Conservation (phyloP, 2,888 invertebrate genomes). For the Eilema sororculum region DNA sequence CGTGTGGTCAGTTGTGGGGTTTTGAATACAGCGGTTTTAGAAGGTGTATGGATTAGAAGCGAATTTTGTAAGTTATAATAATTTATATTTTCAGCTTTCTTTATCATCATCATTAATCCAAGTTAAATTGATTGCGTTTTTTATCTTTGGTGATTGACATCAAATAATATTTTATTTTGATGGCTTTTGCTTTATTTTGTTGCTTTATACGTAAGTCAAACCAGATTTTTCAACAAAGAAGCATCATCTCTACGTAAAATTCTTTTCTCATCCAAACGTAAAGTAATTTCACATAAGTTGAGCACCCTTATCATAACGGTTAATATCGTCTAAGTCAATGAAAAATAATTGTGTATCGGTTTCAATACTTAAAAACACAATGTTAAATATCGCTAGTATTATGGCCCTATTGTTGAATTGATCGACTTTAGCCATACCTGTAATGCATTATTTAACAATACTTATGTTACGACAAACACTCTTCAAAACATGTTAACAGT, state of each 20-base stretch:
- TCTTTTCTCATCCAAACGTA: too few relatives aligned
- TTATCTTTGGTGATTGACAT: too few relatives aligned
- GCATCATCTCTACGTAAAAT: too few relatives aligned
- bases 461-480: slow-evolving; percentile 20
- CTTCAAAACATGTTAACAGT: not conserved
- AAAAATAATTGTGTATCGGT: not conserved
- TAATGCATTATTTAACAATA: slow-evolving; percentile 47
- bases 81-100: not conserved
- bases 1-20: slow-evolving; percentile 67
- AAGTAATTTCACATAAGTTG: too few relatives aligned
- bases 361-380: not conserved
- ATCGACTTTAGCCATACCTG: slow-evolving; percentile 44
- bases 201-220: too few relatives aligned
- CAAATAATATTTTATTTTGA: too few relatives aligned
- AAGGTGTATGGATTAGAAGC: not conserved
- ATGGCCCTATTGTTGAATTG: slow-evolving; percentile 42
- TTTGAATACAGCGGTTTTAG: slow-evolving; percentile 36
- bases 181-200: too few relatives aligned
- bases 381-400: slow-evolving; percentile 20
- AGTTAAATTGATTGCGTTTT: too few relatives aligned
- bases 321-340: not conserved
- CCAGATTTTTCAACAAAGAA: too few relatives aligned
- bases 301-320: too few relatives aligned
- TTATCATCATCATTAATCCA: too few relatives aligned
- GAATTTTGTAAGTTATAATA: not conserved